phyloP scores from a whole-genome alignment of 2,888 invertebrate species.

The Chrysotoxum bicinctum region DNA sequence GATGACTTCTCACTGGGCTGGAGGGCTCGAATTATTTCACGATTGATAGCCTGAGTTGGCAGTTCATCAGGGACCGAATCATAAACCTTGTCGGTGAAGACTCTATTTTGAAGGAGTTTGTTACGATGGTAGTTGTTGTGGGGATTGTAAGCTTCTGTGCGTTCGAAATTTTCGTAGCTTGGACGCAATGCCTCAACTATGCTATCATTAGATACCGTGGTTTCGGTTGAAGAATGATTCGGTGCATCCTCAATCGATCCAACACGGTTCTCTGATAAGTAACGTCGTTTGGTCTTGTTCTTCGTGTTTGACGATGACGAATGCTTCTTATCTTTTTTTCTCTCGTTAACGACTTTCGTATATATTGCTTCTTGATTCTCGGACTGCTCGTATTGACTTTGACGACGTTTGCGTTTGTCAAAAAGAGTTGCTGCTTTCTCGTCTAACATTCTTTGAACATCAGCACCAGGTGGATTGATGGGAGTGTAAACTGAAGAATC shows the following conservation, averaged over 20 bases:
- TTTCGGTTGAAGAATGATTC: slow-evolving; percentile 78
- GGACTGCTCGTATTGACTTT: slow-evolving; percentile 78
- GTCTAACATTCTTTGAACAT: slow-evolving; percentile 79
- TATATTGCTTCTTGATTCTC: slow-evolving; percentile 79
- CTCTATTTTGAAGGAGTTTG: slow-evolving; percentile 78
- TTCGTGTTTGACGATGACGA: slow-evolving; percentile 74
- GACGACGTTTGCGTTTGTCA: slow-evolving; percentile 78
- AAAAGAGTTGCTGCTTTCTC: slow-evolving; percentile 79
- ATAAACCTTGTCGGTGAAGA: slow-evolving; percentile 76
- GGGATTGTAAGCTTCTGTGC: slow-evolving; percentile 80
- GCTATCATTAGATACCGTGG: slow-evolving; percentile 76
- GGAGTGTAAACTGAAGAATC: slow-evolving; percentile 82
- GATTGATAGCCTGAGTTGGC: slow-evolving; percentile 79
- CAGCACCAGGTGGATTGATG: slow-evolving; percentile 79
- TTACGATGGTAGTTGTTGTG: slow-evolving; percentile 80
- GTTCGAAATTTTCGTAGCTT: slow-evolving; percentile 78
- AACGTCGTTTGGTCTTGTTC: slow-evolving; percentile 79
- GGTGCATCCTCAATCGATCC: slow-evolving; percentile 80
- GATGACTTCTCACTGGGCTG: slow-evolving; percentile 79
- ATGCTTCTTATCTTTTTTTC: slow-evolving; percentile 76
- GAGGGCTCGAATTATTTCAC: slow-evolving; percentile 77
- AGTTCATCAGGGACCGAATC: slow-evolving; percentile 72
- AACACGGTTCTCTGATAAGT: slow-evolving; percentile 80
- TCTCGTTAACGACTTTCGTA: slow-evolving; percentile 78
- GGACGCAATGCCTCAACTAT: slow-evolving; percentile 75